Base-by-base conservation (phyloP, 2,797 vertebrate genomes). In the Micromesistius poutassou region DNA sequence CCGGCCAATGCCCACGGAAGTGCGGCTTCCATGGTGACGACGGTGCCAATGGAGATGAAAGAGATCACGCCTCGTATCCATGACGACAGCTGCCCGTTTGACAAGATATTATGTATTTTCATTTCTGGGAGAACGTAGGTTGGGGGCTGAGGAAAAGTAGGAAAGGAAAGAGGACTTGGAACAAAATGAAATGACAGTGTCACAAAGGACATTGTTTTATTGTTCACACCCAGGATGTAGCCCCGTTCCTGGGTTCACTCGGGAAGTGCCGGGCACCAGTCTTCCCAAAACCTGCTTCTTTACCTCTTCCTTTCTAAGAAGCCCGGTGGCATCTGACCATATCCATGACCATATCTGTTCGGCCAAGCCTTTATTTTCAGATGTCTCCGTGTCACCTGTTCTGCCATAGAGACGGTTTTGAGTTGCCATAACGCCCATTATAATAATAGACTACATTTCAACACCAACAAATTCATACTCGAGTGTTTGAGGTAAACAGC, bases 31-130 rank as follows among this genome's bases (percentile, higher is more conserved):
- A 9, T 33, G 35, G 36, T 30, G 14, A 74, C 13, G 72, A 42
- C 36, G 79, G 78, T 42, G 79, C 68, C 42, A 19, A 1, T 71
- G 38, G 42, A 70, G 75, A 40, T 68, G 25, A 68, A 68, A 68
- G 62, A 13, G 62, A n/a, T 19, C 55, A 25, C 55, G 22, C n/a
- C 55, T 68, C 62, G 62, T 68, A 28, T 68, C 62, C 62, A 68
- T 28, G 62, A 28, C 25, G 9, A 68, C n/a, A 68, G 62, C 62
- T 28, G 62, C 62, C 62, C n/a, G 62, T 12, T 68, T n/a, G 55
- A 9, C n/a, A 6, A 62, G 55, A 62, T 62, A n/a, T 62, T 25
- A 6, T 55, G n/a, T 55, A 5, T 46, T 46, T 46, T 19, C 1
- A 10, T 42, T 42, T 42, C 40, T 12, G 62, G 25, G 8, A 3